Evolutionary conservation across 2,113 vertebrate species (phyloP).

Genomic region (Protomyctophum bolini): DNA sequence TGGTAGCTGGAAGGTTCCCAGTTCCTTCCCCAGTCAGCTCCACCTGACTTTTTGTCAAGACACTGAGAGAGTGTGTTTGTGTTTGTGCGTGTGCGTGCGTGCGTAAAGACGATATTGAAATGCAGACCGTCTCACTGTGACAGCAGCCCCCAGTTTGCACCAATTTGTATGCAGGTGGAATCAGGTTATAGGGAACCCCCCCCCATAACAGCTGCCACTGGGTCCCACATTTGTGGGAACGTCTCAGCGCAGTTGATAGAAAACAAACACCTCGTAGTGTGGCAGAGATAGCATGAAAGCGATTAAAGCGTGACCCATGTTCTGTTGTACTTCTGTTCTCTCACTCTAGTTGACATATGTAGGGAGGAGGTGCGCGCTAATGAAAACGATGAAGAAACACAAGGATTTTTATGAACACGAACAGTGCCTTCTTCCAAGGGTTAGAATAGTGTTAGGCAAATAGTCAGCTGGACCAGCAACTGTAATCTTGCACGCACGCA

Average conservation of each 20-base stretch:
- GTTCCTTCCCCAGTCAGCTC: too few relatives aligned
- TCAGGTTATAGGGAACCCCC: slow-evolving; percentile 24
- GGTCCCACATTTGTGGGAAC: slow-evolving; percentile 69
- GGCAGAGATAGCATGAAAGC: slow-evolving; percentile 70
- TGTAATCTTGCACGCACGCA: background rate
- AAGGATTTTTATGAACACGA: slow-evolving; percentile 72
- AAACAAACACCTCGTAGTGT: slow-evolving; percentile 69
- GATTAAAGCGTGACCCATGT: slow-evolving; percentile 76
- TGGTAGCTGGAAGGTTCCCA: too few relatives aligned
- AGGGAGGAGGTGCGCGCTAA: slow-evolving; percentile 50
- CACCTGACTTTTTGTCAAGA: too few relatives aligned
- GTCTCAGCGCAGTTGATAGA: slow-evolving; percentile 61
- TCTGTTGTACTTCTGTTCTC: slow-evolving; percentile 74
- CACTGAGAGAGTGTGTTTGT: background rate
- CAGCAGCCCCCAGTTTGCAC: slow-evolving; percentile 23
- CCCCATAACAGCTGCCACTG: slow-evolving; percentile 60
- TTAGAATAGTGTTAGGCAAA: too few relatives aligned
- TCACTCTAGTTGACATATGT: slow-evolving; percentile 68
- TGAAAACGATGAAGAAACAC: slow-evolving; percentile 66
- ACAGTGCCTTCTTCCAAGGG: slow-evolving; percentile 50
- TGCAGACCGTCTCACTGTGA: slow-evolving; percentile 35
- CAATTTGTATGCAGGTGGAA: slow-evolving; percentile 54
- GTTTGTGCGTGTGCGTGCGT: background rate
- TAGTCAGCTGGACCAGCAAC: too few relatives aligned
- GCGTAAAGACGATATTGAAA: background rate